Evolutionary conservation across 2,797 vertebrate genomes (phyloP).

Genomic region (Lates japonicus): DNA sequence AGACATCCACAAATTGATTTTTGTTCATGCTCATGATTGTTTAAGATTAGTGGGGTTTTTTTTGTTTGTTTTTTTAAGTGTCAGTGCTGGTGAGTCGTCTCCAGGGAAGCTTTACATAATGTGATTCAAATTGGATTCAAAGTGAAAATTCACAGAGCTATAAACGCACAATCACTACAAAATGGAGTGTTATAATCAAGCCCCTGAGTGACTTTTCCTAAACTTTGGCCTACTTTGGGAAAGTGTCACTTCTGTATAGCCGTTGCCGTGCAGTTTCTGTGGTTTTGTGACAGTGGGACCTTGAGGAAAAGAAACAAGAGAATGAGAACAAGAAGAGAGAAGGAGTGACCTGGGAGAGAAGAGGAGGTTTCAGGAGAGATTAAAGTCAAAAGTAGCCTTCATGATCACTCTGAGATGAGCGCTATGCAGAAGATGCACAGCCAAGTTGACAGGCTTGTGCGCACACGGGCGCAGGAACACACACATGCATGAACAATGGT

Average conservation of each 20-base stretch:
- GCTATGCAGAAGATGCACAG: slow-evolving; percentile 59
- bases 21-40: slow-evolving; percentile 43
- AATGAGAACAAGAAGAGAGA: slow-evolving; percentile 49
- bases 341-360: slow-evolving; percentile 75
- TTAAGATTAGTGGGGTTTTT: slow-evolving; percentile 33
- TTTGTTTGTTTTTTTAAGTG: slow-evolving; percentile 32
- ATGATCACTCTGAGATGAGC: slow-evolving; percentile 66
- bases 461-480: slow-evolving; percentile 29
- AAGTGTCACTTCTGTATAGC: slow-evolving; percentile 64
- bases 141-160: slow-evolving; percentile 62
- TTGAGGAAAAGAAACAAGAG: slow-evolving; percentile 70
- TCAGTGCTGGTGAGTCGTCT: slow-evolving; percentile 42
- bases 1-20: slow-evolving; percentile 42
- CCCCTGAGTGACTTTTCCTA: slow-evolving; percentile 62
- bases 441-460: slow-evolving; percentile 67
- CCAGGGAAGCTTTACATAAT: slow-evolving; percentile 69
- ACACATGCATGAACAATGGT: slow-evolving; percentile 26
- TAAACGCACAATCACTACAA: slow-evolving; percentile 54
- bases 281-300: slow-evolving; percentile 76
- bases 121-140: slow-evolving; percentile 72
- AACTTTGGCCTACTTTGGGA: slow-evolving; percentile 77
- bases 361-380: slow-evolving; percentile 77
- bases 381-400: slow-evolving; percentile 82
- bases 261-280: slow-evolving; percentile 31
- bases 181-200: slow-evolving; percentile 65